phyloP scores from a whole-genome alignment of 2,888 invertebrate genomes.

The Chorisops tibialis region DNA sequence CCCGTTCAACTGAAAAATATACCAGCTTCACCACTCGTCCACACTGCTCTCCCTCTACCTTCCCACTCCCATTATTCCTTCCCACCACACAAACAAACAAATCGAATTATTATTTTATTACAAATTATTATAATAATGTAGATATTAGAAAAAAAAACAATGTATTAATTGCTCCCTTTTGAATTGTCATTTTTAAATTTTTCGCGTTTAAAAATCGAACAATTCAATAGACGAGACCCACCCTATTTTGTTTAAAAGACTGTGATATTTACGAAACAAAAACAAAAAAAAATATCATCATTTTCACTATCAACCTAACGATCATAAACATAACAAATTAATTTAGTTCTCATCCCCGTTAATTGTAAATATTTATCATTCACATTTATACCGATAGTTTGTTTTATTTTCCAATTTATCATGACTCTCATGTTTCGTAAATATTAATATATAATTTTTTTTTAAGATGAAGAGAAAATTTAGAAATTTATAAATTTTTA shows the following conservation, averaged over 20 bases:
- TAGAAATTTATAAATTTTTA: too few relatives aligned
- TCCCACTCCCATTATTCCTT: too few relatives aligned
- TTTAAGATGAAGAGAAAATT: too few relatives aligned
- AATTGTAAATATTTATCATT: background rate
- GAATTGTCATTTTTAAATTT: too few relatives aligned
- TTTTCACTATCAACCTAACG: too few relatives aligned
- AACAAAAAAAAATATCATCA: too few relatives aligned
- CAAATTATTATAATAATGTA: background rate
- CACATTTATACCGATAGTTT: conserved; percentile 12
- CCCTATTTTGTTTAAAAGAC: conserved; percentile 15
- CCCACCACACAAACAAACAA: background rate
- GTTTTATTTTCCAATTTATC: conserved; percentile 13
- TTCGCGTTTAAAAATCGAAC: background rate
- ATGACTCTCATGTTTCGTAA: conserved; percentile 1
- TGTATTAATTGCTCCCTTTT: background rate
- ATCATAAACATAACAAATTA: conserved; percentile 10
- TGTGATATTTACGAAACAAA: conserved; percentile 28
- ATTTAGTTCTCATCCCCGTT: conserved; percentile 10
- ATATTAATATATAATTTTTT: background rate
- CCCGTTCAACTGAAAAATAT: too few relatives aligned
- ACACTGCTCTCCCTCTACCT: background rate
- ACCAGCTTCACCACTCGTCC: too few relatives aligned
- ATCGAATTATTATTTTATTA: background rate
- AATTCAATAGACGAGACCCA: background rate
- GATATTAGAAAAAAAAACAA: background rate